Percentiles rank a stretch among this genome's conserved stretches.
Evolutionary conservation across 2,888 invertebrate genomes (phyloP).

Genomic region (Pharmacophagus antenor): DNA sequence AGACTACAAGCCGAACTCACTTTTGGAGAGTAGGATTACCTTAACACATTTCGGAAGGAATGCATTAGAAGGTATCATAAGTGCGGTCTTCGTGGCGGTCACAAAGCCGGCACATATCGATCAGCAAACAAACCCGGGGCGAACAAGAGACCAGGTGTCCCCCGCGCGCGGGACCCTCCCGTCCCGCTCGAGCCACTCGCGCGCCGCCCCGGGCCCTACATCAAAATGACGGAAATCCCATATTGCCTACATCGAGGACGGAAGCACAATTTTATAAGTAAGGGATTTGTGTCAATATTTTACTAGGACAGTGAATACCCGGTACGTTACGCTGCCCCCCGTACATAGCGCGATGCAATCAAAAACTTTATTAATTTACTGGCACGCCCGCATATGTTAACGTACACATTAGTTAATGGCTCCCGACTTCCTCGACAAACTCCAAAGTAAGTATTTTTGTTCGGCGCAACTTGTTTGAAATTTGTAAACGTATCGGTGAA

Average conservation of each 20-base stretch:
- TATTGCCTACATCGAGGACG: constrained; percentile 75
- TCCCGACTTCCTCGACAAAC: constrained; percentile 45
- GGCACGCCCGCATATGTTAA: constrained; percentile 44
- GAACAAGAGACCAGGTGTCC: constrained; percentile 70
- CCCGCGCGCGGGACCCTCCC: constrained; percentile 53
- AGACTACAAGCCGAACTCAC: background rate
- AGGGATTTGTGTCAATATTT: constrained; percentile 81
- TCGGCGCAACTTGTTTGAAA: constrained; percentile 51
- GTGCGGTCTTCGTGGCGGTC: constrained; percentile 29
- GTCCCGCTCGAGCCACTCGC: constrained; percentile 39
- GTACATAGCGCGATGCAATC: constrained; percentile 35
- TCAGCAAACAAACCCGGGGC: constrained; percentile 58
- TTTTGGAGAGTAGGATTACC: constrained; percentile 5
- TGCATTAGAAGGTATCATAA: constrained; percentile 35
- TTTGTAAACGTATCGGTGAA: constrained; percentile 65
- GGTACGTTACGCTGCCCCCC: constrained; percentile 3
- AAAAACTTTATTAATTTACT: constrained; percentile 68
- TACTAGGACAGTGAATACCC: constrained; percentile 71
- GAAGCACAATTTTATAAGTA: constrained; percentile 79
- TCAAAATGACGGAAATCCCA: constrained; percentile 79
- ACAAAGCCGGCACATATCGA: constrained; percentile 52
- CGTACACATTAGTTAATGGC: constrained; percentile 61
- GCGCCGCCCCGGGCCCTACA: constrained; percentile 65
- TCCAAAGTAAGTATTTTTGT: constrained; percentile 65
- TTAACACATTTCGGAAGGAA: constrained; percentile 21